Evolutionary conservation across 1,140 invertebrate species (phyloP).

Genomic region (Idris sp.): DNA sequence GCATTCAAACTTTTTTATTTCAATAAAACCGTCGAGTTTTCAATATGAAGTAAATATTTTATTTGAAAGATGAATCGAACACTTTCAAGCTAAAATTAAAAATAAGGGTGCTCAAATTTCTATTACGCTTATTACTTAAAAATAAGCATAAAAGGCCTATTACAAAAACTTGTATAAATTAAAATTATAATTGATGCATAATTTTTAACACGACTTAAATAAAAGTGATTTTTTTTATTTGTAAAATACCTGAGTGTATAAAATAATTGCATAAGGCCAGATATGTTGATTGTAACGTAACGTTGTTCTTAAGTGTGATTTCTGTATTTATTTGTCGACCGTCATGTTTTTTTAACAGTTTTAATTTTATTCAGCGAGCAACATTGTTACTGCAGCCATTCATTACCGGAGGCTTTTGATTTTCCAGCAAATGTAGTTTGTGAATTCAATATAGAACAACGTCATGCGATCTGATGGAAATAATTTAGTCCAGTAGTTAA

Average conservation of each 20-base stretch:
- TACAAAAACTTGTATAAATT: conserved; percentile 7
- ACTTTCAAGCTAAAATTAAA: neutral
- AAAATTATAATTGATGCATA: too few species aligned
- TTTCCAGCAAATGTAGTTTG: conserved; percentile 26
- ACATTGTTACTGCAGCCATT: conserved; percentile 37
- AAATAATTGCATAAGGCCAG: neutral
- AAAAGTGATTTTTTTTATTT: too few species aligned
- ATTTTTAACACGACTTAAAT: too few species aligned
- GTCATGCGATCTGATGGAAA: conserved; percentile 41
- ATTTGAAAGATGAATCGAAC: neutral
- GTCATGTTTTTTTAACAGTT: conserved; percentile 30
- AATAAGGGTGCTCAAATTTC: too few species aligned
- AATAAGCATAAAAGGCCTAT: too few species aligned
- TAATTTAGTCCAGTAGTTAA: conserved; percentile 31
- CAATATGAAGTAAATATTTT: neutral
- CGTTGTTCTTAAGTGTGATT: conserved; percentile 21
- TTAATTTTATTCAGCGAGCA: conserved; percentile 45
- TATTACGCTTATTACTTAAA: too few species aligned
- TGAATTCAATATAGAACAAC: conserved; percentile 40
- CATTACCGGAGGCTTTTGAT: conserved; percentile 44
- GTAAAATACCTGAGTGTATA: too few species aligned
- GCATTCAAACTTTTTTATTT: conserved; percentile 4
- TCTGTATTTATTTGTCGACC: conserved; percentile 33
- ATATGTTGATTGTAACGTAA: conserved; percentile 10
- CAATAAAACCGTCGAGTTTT: neutral